phyloP scores from a whole-genome alignment of 2,888 invertebrate genomes.

The Cyclophora punctaria region DNA sequence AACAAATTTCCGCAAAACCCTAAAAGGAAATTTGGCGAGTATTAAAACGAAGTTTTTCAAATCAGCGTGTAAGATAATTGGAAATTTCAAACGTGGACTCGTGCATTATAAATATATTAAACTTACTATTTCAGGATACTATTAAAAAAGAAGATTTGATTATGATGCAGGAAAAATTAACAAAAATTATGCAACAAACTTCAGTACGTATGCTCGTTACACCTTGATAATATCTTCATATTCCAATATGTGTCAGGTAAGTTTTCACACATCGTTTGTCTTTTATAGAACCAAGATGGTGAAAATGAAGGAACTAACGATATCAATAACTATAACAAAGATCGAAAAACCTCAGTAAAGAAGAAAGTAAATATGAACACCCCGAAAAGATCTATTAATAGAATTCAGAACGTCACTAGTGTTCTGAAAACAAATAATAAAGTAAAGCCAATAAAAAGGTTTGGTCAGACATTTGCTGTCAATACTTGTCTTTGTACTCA shows the following conservation, averaged over 20 bases:
- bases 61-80: no score
- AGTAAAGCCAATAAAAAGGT: constrained; percentile 24
- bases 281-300: neutral
- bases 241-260: no score
- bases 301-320: neutral
- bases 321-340: neutral
- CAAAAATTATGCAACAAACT: constrained; percentile 35
- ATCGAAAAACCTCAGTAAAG: constrained; percentile 1
- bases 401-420: no score
- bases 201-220: no score
- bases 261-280: neutral
- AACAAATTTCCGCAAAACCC: no score
- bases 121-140: constrained; percentile 25
- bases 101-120: neutral
- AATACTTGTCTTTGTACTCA: constrained; percentile 51
- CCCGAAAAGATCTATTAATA: constrained; percentile 4
- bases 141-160: constrained; percentile 49
- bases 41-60: no score
- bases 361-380: constrained; percentile 13
- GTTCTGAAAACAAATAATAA: constrained; percentile 15
- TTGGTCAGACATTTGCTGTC: constrained; percentile 41
- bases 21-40: no score
- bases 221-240: no score
- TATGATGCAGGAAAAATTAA: constrained; percentile 48
- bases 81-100: no score